These are phyloP conservation scores for Nothobranchius kuhntae DNA, from an alignment of 2,113 vertebrate genomes.

Conservation along the genomic window DNA sequence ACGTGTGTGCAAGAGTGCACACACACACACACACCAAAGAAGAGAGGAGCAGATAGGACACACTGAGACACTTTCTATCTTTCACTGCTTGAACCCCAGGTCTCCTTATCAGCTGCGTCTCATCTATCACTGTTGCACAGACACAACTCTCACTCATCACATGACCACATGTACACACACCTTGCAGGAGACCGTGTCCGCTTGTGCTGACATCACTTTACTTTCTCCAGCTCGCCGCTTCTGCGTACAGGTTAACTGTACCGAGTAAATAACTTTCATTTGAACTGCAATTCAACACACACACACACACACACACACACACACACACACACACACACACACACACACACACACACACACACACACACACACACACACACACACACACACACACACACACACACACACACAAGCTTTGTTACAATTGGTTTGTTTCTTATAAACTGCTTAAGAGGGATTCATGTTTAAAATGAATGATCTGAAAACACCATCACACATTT, in stretches of 20 bases:
- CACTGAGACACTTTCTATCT: conserved; percentile 53
- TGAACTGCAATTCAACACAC: conserved; percentile 29
- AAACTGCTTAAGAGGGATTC: not conserved
- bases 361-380: not conserved
- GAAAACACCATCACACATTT: not conserved
- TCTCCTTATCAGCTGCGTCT: conserved; percentile 69
- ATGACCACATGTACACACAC: conserved; percentile 26
- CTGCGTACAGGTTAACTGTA: conserved; percentile 19
- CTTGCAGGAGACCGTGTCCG: conserved; percentile 27
- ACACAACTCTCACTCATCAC: conserved; percentile 47
- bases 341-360: not conserved
- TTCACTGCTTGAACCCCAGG: conserved; percentile 64
- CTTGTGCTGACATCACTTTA: conserved; percentile 34
- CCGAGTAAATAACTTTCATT: conserved; percentile 45
- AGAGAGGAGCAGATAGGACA: conserved; percentile 49
- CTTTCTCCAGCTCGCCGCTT: conserved; percentile 44
- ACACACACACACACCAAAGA: conserved; percentile 14
- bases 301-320: not conserved
- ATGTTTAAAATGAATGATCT: not conserved
- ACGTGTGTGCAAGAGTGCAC: not conserved
- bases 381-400: not conserved
- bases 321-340: not conserved
- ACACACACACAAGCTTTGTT: not conserved
- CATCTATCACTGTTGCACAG: conserved; percentile 56
- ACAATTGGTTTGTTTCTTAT: not conserved